Evolutionary conservation across 2,797 vertebrate genomes (phyloP), one percentile per base, ranked within the genome.

Genomic region (Varecia variegata): DNA sequence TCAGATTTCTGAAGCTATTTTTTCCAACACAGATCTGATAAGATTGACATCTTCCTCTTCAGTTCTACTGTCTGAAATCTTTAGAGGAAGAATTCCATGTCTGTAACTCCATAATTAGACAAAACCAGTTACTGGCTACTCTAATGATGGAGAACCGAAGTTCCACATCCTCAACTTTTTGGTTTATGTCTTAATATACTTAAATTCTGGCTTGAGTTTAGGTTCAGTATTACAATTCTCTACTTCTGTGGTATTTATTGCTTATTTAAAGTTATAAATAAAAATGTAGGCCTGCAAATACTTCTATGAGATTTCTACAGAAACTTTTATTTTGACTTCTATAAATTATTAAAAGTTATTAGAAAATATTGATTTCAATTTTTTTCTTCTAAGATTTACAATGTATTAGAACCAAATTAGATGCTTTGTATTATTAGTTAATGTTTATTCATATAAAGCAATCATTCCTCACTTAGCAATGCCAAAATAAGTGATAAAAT

Each of bases 401-500:
- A 50, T 70, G 94, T 92, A 80, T 21, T 35, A 40, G 8, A 2
- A 67, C 38, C 18, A 79, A 94, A 79, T 54, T 50, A 7, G 32
- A 70, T 88, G 10, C 1, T 54, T 84, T 92, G 5, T 21, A 25
- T 56, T 56, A 56, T 25, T 23, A 86, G 54, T 86, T 89, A 89
- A 87, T 60, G 20, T 65, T 96, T 68, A 93, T 82, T 86, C 43
- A 90, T 60, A 82, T 71, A 92, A 93, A 95, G 86, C 92, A 96
- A 83, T 23, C 13, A 25, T 70, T 81, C n/a, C 12, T 89, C 40
- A 88, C 30, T 92, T 88, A 70, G 23, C 27, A 83, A 94, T 86
- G 85, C 12, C 56, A 96, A 95, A 97, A 79, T 96, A 87, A 96
- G 88, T 94, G 45, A 90, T 93, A 92, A 90, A 89, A 86, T 67